phyloP scores from a whole-genome alignment of 2,888 invertebrate species.

The Cantharis rustica region DNA sequence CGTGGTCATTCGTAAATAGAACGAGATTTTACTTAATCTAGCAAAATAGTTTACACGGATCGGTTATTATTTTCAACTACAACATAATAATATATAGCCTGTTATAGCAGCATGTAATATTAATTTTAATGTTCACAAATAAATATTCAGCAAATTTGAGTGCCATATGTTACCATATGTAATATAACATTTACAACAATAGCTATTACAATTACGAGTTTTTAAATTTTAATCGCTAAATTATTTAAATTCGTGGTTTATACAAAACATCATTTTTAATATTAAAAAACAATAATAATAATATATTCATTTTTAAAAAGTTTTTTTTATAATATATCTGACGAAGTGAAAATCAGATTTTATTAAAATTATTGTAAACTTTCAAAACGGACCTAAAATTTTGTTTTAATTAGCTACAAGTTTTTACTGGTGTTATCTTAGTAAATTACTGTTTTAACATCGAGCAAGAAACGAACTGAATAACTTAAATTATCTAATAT shows the following conservation, averaged over 20 bases:
- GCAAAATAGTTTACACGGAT: conserved; percentile 21
- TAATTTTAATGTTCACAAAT: not conserved
- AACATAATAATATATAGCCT: not conserved
- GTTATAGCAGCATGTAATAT: conserved; percentile 5
- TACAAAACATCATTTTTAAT: too few relatives aligned
- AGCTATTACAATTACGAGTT: not conserved
- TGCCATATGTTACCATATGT: not conserved
- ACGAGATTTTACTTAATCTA: conserved; percentile 23
- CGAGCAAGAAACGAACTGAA: conserved; percentile 18
- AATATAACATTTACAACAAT: not conserved
- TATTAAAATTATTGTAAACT: not conserved
- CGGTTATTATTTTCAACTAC: conserved; percentile 12
- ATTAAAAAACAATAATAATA: too few relatives aligned
- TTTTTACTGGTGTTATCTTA: not conserved
- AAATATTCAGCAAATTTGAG: not conserved
- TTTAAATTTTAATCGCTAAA: not conserved
- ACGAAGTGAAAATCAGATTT: not conserved
- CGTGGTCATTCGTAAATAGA: conserved; percentile 25
- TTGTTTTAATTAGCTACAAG: not conserved
- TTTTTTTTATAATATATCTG: not conserved
- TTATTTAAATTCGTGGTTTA: not conserved
- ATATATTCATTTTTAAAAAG: not conserved
- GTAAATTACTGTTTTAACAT: conserved; percentile 12
- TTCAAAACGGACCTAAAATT: not conserved
- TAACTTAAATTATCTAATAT: conserved; percentile 27